phyloP scores from a whole-genome alignment of 2,797 vertebrate species.

The Gadopsis bispinosus region DNA sequence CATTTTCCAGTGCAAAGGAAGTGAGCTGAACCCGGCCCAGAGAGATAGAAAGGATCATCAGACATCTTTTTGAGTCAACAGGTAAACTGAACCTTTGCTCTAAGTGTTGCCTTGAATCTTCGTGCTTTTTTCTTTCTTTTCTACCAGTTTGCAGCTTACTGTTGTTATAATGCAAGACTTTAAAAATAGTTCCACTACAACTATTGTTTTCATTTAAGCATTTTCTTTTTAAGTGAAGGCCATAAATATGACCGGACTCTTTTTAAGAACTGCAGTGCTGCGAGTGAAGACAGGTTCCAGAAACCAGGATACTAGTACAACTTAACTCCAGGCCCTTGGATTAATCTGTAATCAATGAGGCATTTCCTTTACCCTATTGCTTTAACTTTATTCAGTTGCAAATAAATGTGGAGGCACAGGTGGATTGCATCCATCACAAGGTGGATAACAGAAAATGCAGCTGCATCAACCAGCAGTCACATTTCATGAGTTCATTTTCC shows the following conservation, averaged over 20 bases:
- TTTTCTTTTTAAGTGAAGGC: background rate
- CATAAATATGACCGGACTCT: background rate
- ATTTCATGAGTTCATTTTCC: background rate
- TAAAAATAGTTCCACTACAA: background rate
- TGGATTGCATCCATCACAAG: background rate
- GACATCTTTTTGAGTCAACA: conserved; percentile 43
- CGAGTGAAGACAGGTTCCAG: background rate
- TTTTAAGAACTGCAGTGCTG: background rate
- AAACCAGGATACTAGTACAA: background rate
- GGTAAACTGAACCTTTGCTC: conserved; percentile 60
- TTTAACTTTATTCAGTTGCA: background rate
- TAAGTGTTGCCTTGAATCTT: background rate
- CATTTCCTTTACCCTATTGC: background rate
- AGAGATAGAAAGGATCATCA: conserved; percentile 31
- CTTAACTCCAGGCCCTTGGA: background rate
- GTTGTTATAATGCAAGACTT: background rate
- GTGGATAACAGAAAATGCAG: background rate
- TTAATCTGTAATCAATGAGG: background rate
- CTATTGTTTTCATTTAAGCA: background rate
- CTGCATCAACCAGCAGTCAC: background rate
- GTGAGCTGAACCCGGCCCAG: conserved; percentile 20
- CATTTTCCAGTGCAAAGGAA: conserved; percentile 15
- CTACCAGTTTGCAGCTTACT: background rate
- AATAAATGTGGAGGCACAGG: background rate
- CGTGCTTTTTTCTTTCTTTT: background rate